Evolutionary conservation across 2,797 vertebrate species (phyloP).

Genomic region (Phrynocephalus vlangalii): DNA sequence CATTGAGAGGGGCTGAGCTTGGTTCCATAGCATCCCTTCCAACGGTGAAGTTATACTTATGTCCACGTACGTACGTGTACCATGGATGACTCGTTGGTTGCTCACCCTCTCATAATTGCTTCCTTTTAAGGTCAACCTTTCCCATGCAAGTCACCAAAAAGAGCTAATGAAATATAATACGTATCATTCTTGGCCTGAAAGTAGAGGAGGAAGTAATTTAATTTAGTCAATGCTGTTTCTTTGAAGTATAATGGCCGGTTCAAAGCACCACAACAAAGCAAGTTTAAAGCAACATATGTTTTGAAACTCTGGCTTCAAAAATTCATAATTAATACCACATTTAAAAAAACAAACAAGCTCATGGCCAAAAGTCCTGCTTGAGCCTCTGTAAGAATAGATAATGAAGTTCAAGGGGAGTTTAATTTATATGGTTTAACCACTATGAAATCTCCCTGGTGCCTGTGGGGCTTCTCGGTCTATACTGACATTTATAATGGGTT

Average conservation of each 20-base stretch:
- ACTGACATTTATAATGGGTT: conserved; percentile 41
- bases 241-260: conserved; percentile 63
- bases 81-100: conserved; percentile 41
- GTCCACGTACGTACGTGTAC: conserved; percentile 33
- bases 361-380: conserved; percentile 31
- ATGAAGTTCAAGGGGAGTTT: conserved; percentile 32
- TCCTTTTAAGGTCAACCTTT: conserved; percentile 52
- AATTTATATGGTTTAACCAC: conserved; percentile 30
- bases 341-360: conserved; percentile 43
- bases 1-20: too few species aligned
- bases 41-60: neutral
- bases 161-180: conserved; percentile 66
- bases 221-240: conserved; percentile 61
- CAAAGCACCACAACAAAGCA: conserved; percentile 58
- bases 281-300: conserved; percentile 55
- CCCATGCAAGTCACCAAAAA: conserved; percentile 39
- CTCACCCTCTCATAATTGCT: conserved; percentile 49
- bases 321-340: conserved; percentile 46
- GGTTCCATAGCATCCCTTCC: too few species aligned
- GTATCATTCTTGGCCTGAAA: conserved; percentile 49
- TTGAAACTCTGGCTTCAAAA: conserved; percentile 57
- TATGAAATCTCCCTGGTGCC: neutral
- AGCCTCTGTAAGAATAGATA: conserved; percentile 35
- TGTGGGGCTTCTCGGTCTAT: conserved; percentile 17
- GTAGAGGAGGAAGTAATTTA: conserved; percentile 66